A percentile compares a stretch with the other conserved stretches of the same genome.
Evolutionary conservation across 2,888 invertebrate species (phyloP).

Genomic region (Noctua janthina): DNA sequence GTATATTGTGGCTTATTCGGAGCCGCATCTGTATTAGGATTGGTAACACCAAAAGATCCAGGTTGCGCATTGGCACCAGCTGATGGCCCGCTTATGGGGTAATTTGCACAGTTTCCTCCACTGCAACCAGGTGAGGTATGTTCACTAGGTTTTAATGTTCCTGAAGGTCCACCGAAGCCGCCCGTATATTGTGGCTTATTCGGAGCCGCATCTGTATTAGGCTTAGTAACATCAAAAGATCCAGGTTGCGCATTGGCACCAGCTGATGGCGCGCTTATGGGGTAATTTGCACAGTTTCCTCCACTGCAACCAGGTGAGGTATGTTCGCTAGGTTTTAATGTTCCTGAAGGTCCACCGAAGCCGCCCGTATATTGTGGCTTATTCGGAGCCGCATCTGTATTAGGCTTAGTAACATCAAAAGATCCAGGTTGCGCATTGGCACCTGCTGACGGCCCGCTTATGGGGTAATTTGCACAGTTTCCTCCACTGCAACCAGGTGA

Average conservation of each 20-base stretch:
- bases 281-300: conserved; percentile 16
- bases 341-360: conserved; percentile 33
- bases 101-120: conserved; percentile 42
- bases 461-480: not conserved
- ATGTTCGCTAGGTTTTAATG: conserved; percentile 44
- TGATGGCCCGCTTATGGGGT: not conserved
- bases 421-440: conserved; percentile 22
- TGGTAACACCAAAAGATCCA: conserved; percentile 22
- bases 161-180: conserved; percentile 27
- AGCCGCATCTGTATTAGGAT: conserved; percentile 23
- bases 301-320: conserved; percentile 33
- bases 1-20: conserved; percentile 31
- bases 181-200: conserved; percentile 11
- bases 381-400: not conserved
- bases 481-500: not conserved
- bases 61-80: conserved; percentile 17
- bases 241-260: conserved; percentile 21
- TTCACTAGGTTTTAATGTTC: conserved; percentile 39
- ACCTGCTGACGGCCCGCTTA: conserved; percentile 1
- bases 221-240: conserved; percentile 1
- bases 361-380: conserved; percentile 31
- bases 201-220: not conserved
- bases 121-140: conserved; percentile 46
- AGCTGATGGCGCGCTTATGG: not conserved
- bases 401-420: conserved; percentile 21